Percentiles rank a stretch among this genome's conserved stretches.
These are phyloP conservation scores for Chymomyza costata DNA, from an alignment of 1,140 invertebrate genomes.

Conservation along the genomic window DNA sequence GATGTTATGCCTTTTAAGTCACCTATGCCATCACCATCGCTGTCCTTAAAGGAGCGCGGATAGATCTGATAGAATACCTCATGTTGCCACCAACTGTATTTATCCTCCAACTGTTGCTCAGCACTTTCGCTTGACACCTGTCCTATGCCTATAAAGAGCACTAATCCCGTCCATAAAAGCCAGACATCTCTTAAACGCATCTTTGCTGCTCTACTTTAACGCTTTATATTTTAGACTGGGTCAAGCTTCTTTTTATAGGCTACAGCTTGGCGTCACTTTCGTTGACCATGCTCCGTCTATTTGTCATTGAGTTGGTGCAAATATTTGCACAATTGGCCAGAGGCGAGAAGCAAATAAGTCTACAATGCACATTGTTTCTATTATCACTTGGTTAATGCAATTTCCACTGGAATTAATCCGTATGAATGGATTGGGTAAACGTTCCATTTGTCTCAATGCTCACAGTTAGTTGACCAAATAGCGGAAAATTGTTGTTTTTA, in stretches of 20 bases:
- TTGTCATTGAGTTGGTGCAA: conserved; percentile 23
- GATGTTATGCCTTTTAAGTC: conserved; percentile 75
- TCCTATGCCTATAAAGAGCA: background rate
- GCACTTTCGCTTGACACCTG: background rate
- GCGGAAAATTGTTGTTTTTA: conserved; percentile 17
- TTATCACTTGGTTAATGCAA: conserved; percentile 8
- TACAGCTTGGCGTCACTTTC: conserved; percentile 11
- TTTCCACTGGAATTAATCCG: conserved; percentile 10
- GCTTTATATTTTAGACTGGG: conserved; percentile 25
- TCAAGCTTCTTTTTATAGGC: conserved; percentile 43
- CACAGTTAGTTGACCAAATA: conserved; percentile 38
- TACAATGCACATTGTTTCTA: conserved; percentile 7
- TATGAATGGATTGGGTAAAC: no score
- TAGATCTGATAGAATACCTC: conserved; percentile 64
- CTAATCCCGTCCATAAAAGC: conserved; percentile 12
- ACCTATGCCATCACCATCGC: conserved; percentile 49
- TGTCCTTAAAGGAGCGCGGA: conserved; percentile 58
- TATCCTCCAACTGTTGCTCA: conserved; percentile 14
- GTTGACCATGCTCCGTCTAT: conserved; percentile 33
- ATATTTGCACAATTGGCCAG: conserved; percentile 44
- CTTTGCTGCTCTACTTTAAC: conserved; percentile 9
- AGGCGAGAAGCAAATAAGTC: no score
- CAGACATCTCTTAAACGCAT: conserved; percentile 28
- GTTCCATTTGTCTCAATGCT: no score
- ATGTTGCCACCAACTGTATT: conserved; percentile 49